A percentile compares a stretch with the other conserved stretches of the same genome.
Evolutionary conservation across 2,113 vertebrate species (phyloP).

Genomic region (Saccopteryx bilineata): DNA sequence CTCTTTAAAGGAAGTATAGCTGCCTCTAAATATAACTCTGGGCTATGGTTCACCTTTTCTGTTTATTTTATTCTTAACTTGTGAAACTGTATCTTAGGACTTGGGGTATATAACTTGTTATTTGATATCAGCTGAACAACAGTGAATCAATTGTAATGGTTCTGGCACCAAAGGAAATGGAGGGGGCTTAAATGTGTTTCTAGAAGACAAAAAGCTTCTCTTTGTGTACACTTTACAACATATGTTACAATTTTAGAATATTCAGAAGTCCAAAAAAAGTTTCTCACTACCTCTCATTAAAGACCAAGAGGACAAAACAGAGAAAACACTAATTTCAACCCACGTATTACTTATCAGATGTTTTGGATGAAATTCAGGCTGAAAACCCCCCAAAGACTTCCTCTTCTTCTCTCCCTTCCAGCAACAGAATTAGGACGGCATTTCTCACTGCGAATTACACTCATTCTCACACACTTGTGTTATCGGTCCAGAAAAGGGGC

Average conservation of each 20-base stretch:
- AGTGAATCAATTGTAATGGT: constrained; percentile 72
- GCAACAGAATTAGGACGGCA: neutral
- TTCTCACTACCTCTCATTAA: constrained; percentile 42
- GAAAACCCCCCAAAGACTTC: neutral
- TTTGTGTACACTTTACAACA: constrained; percentile 62
- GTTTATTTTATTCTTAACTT: constrained; percentile 68
- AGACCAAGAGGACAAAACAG: constrained; percentile 36
- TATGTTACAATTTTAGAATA: constrained; percentile 51
- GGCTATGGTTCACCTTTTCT: constrained; percentile 63
- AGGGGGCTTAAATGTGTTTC: constrained; percentile 70
- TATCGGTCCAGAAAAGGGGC: neutral
- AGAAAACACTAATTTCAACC: constrained; percentile 31
- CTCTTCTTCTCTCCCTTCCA: neutral
- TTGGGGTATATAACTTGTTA: constrained; percentile 62
- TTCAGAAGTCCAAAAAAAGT: neutral
- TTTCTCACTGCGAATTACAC: neutral
- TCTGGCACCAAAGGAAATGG: constrained; percentile 69
- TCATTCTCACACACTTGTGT: neutral
- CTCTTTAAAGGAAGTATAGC: constrained; percentile 72
- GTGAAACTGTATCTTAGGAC: constrained; percentile 75
- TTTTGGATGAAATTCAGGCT: constrained; percentile 41
- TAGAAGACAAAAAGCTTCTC: constrained; percentile 37
- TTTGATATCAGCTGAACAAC: constrained; percentile 67
- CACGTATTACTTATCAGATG: constrained; percentile 51
- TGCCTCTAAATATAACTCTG: constrained; percentile 65